Conservation (phyloP, 1,140 invertebrate species). For the Habropoda laboriosa region DNA sequence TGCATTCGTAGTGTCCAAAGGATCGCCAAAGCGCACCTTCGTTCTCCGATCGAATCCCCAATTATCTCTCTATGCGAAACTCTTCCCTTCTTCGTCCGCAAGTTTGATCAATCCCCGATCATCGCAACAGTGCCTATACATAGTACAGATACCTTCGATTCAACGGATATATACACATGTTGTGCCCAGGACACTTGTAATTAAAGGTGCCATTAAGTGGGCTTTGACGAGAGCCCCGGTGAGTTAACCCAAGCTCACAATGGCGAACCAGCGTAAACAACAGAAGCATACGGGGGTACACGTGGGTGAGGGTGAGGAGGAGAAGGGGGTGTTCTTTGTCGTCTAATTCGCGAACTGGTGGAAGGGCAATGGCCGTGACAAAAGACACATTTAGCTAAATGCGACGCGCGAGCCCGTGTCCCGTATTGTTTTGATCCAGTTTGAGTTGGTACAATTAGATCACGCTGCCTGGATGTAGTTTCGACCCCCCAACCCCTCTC, state of each 20-base stretch:
- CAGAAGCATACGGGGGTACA: neutral
- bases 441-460: constrained; percentile 47
- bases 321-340: too few species aligned
- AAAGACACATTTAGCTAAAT: constrained; percentile 45
- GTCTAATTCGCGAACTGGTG: constrained; percentile 11
- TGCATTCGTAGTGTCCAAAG: too few species aligned
- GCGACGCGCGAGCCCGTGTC: constrained; percentile 9
- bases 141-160: neutral
- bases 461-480: constrained; percentile 31
- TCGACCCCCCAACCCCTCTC: too few species aligned
- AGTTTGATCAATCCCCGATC: neutral
- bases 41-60: too few species aligned
- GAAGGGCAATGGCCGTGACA: constrained; percentile 25
- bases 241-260: constrained; percentile 12
- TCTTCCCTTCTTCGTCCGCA: too few species aligned
- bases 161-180: neutral
- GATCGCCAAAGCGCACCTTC: too few species aligned
- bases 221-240: neutral
- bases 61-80: too few species aligned
- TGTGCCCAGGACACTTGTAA: neutral
- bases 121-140: neutral
- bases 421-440: constrained; percentile 41
- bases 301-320: too few species aligned
- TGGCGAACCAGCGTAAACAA: constrained; percentile 11
- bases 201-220: constrained; percentile 30